Percentiles rank a stretch among this genome's conserved stretches.
Evolutionary conservation across 2,888 invertebrate species (phyloP).

Genomic region (Mamestra brassicae): DNA sequence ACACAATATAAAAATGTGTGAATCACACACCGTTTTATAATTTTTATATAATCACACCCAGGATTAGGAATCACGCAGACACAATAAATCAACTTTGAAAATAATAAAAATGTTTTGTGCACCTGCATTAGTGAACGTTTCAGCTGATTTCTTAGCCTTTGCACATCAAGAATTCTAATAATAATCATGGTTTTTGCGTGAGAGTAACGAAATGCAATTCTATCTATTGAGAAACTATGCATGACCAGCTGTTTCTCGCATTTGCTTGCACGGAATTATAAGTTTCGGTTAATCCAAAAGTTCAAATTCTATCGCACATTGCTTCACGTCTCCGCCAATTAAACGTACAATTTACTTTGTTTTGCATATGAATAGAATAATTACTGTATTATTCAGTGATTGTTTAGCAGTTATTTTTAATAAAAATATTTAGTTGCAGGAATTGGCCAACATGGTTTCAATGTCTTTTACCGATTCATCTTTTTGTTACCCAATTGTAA

Average conservation of each 20-base stretch:
- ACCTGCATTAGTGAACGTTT: constrained; percentile 27
- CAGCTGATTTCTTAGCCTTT: constrained; percentile 39
- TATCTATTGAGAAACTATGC: constrained; percentile 32
- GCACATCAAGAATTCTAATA: constrained; percentile 33
- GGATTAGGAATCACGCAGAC: constrained; percentile 5
- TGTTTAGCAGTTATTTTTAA: constrained; percentile 21
- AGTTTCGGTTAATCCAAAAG: background rate
- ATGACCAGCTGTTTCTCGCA: constrained; percentile 16
- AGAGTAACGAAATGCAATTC: constrained; percentile 51
- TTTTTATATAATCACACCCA: constrained; percentile 39
- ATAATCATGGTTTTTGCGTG: constrained; percentile 46
- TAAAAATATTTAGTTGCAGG: constrained; percentile 1
- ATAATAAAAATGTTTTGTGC: constrained; percentile 17
- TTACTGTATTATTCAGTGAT: constrained; percentile 18
- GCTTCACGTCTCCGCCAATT: constrained; percentile 27
- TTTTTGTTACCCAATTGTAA: background rate
- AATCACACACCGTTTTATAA: constrained; percentile 30
- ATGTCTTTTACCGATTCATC: background rate
- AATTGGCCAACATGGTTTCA: constrained; percentile 23
- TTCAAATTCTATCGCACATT: constrained; percentile 15
- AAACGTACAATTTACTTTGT: constrained; percentile 28
- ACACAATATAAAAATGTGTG: constrained; percentile 33
- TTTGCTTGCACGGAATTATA: constrained; percentile 6
- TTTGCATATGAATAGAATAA: constrained; percentile 38
- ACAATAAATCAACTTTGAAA: constrained; percentile 32